Conservation (phyloP, 2,888 invertebrate genomes). For the Cryptocheilus praepositus region DNA sequence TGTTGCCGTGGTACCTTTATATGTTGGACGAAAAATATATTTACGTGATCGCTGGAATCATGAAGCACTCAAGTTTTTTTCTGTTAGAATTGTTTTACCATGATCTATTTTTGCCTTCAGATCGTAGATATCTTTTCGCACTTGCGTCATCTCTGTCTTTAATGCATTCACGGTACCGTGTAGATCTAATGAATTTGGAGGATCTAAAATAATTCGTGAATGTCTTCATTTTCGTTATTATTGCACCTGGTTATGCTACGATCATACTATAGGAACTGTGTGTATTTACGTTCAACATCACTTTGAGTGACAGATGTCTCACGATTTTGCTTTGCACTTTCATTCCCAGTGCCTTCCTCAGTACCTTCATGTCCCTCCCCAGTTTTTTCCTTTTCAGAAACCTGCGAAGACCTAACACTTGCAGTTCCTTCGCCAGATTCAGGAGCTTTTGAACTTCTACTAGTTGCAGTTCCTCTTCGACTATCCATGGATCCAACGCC, state of each 20-base stretch:
- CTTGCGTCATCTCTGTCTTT: constrained; percentile 41
- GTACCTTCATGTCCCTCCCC: background rate
- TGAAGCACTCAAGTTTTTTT: too few species aligned
- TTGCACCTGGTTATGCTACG: background rate
- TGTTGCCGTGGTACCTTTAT: too few species aligned
- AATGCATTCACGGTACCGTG: constrained; percentile 40
- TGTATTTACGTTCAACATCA: too few species aligned
- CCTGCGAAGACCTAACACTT: too few species aligned
- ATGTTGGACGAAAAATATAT: too few species aligned
- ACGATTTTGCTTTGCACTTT: background rate
- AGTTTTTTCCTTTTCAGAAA: too few species aligned
- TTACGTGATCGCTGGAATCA: too few species aligned
- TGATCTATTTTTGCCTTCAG: constrained; percentile 33
- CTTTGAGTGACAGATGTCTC: too few species aligned
- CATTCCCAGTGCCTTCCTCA: background rate
- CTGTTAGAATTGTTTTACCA: too few species aligned
- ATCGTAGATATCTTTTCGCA: constrained; percentile 41
- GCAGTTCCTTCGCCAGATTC: too few species aligned
- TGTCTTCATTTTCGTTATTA: background rate
- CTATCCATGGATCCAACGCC: background rate
- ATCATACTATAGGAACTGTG: background rate
- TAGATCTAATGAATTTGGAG: constrained; percentile 46
- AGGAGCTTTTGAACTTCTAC: too few species aligned
- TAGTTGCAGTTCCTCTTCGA: too few species aligned
- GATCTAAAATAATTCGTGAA: constrained; percentile 21